A percentile compares a stretch with the other conserved stretches of the same genome.
These are phyloP conservation scores for Maconellicoccus hirsutus DNA, from an alignment of 1,140 invertebrate species.

Conservation along the genomic window DNA sequence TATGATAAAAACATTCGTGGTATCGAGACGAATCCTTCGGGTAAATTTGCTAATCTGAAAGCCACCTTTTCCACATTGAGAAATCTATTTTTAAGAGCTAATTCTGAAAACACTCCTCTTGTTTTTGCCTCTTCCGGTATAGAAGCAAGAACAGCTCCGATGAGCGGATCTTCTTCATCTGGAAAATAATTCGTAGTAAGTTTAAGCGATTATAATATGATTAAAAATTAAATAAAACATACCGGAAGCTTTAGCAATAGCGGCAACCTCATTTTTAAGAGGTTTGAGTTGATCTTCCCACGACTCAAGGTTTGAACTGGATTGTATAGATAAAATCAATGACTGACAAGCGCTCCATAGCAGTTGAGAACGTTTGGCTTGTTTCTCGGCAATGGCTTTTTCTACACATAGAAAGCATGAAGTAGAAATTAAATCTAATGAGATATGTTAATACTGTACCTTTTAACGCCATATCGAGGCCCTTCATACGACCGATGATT, in stretches of 20 bases:
- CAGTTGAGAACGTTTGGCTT: conserved; percentile 46
- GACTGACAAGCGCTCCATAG: conserved; percentile 87
- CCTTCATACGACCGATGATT: conserved; percentile 68
- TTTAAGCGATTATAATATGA: neutral
- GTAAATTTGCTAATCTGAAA: conserved; percentile 29
- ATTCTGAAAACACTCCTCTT: conserved; percentile 75
- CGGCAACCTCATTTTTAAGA: conserved; percentile 58
- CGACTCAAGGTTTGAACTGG: conserved; percentile 36
- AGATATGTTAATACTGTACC: conserved; percentile 41
- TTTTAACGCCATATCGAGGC: conserved; percentile 77
- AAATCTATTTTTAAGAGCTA: conserved; percentile 72
- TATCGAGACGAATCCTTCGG: conserved; percentile 53
- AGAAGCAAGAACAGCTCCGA: conserved; percentile 55
- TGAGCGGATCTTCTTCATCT: conserved; percentile 53
- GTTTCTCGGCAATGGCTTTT: neutral
- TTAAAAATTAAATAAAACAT: conserved; percentile 32
- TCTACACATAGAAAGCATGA: neutral
- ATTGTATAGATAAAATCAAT: conserved; percentile 58
- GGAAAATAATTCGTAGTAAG: conserved; percentile 29
- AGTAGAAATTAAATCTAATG: neutral
- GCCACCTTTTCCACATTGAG: conserved; percentile 45
- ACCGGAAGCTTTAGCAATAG: conserved; percentile 55
- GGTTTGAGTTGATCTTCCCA: conserved; percentile 50
- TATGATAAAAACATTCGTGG: conserved; percentile 78
- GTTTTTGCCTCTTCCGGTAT: conserved; percentile 63